phyloP scores from a whole-genome alignment of 2,797 vertebrate species.

The Channallabes apus region DNA sequence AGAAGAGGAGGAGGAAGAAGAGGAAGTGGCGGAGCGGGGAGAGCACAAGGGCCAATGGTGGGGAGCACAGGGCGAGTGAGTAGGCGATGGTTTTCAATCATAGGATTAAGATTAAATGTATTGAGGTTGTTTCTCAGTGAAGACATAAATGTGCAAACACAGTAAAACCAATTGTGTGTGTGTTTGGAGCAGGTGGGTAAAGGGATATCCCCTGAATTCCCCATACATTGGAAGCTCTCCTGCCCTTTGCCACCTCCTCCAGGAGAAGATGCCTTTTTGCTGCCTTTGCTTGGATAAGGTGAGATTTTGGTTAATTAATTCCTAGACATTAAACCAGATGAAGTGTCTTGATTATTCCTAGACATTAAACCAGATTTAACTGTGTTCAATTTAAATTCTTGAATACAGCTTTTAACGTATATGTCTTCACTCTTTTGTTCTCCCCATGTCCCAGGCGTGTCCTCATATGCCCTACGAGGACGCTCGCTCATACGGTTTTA shows the following conservation, averaged over 20 bases:
- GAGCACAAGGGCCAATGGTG: conserved; percentile 75
- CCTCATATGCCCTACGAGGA: conserved; percentile 81
- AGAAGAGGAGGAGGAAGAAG: conserved; percentile 73
- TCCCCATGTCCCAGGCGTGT: conserved; percentile 68
- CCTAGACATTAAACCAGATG: too few species aligned
- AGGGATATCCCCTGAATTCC: conserved; percentile 82
- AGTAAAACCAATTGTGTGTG: conserved; percentile 34
- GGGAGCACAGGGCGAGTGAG: conserved; percentile 78
- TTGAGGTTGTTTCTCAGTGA: background rate
- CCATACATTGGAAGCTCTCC: conserved; percentile 86
- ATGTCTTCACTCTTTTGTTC: conserved; percentile 3
- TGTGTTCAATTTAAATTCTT: background rate
- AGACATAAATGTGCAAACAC: background rate
- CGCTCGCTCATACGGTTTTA: conserved; percentile 81
- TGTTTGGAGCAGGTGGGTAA: conserved; percentile 74
- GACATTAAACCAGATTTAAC: background rate
- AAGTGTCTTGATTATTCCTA: background rate
- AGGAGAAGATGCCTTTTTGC: conserved; percentile 83
- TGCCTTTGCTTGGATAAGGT: conserved; percentile 84
- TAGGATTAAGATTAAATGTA: background rate
- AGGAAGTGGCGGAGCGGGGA: conserved; percentile 69
- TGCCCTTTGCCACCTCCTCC: conserved; percentile 81
- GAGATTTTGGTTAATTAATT: conserved; percentile 13
- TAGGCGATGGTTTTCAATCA: conserved; percentile 16
- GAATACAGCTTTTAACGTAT: background rate